phyloP scores from a whole-genome alignment of 2,888 invertebrate genomes.

The Sesamia inferens region DNA sequence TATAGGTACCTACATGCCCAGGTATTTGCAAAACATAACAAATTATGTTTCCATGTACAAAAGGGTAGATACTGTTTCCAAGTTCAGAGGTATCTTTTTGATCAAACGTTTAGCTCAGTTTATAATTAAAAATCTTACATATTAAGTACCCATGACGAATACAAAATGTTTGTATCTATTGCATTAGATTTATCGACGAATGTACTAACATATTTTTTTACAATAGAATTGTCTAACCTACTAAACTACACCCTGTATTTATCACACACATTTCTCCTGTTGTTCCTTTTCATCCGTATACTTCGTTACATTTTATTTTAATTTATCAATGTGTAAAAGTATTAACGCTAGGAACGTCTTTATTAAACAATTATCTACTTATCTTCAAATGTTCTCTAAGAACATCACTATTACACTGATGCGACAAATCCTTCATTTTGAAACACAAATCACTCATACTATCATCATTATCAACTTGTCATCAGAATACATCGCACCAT shows the following conservation, averaged over 20 bases:
- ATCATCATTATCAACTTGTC: not conserved
- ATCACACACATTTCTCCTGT: conserved; percentile 43
- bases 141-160: not conserved
- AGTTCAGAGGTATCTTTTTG: conserved; percentile 2
- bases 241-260: conserved; percentile 56
- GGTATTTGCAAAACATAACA: too few species aligned
- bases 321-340: conserved; percentile 10
- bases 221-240: conserved; percentile 22
- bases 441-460: not conserved
- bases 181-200: not conserved
- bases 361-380: not conserved
- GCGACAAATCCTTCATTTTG: not conserved
- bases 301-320: not conserved
- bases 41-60: not conserved
- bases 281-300: not conserved
- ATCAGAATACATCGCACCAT: not conserved
- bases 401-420: not conserved
- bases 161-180: not conserved
- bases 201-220: conserved; percentile 7
- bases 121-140: conserved; percentile 2
- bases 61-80: not conserved
- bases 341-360: not conserved
- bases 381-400: not conserved
- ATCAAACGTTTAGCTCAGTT: not conserved
- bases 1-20: not conserved